Evolutionary conservation across 2,113 vertebrate genomes (phyloP).

Genomic region (Lepus americanus): DNA sequence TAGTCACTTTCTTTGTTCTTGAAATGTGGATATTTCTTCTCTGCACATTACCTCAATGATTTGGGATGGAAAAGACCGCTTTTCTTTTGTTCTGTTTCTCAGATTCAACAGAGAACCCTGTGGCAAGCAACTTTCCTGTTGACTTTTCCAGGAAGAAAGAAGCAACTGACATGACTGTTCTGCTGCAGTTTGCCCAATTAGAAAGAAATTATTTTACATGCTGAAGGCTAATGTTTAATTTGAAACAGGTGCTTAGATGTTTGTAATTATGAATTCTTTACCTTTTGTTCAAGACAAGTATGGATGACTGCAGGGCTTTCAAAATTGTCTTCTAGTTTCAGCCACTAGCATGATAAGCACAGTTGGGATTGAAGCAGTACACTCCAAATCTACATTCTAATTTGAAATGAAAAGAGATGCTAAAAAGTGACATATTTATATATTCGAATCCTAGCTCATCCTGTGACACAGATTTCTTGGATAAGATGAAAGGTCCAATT

Average conservation of each 20-base stretch:
- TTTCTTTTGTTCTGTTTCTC: conserved; percentile 50
- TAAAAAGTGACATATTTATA: background rate
- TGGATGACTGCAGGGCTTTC: conserved; percentile 63
- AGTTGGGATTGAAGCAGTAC: conserved; percentile 60
- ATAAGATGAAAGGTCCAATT: conserved; percentile 67
- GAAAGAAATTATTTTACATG: conserved; percentile 73
- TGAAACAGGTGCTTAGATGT: conserved; percentile 63
- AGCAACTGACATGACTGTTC: conserved; percentile 70
- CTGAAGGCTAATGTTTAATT: conserved; percentile 33
- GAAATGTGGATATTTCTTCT: conserved; percentile 72
- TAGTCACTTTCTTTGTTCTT: conserved; percentile 38
- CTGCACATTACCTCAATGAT: conserved; percentile 72
- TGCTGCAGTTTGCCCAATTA: conserved; percentile 67
- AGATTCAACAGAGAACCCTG: conserved; percentile 52
- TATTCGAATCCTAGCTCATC: conserved; percentile 24
- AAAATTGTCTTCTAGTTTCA: conserved; percentile 63
- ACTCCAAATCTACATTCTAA: conserved; percentile 54
- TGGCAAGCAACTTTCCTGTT: background rate
- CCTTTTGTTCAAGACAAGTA: conserved; percentile 69
- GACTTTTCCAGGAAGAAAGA: conserved; percentile 66
- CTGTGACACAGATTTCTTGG: conserved; percentile 69
- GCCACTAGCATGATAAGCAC: conserved; percentile 68
- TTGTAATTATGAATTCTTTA: conserved; percentile 66
- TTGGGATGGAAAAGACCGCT: conserved; percentile 78
- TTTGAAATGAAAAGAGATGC: conserved; percentile 66